Percentiles rank a stretch among this genome's conserved stretches.
phyloP scores from a whole-genome alignment of 1,140 invertebrate genomes.

The Portunus trituberculatus region DNA sequence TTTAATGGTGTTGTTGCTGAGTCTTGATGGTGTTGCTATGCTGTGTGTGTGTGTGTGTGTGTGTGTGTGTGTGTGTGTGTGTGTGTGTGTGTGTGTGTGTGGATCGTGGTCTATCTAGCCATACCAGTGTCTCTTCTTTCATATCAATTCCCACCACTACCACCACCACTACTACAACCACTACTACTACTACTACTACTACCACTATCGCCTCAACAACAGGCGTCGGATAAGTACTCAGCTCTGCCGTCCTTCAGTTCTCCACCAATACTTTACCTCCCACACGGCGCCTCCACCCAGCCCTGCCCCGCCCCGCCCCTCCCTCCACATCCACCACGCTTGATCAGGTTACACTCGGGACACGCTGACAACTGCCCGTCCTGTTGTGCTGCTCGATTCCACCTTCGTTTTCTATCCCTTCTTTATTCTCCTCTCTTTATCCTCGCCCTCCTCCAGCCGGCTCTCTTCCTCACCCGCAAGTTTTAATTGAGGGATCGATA shows the following conservation, averaged over 20 bases:
- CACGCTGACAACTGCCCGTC: background rate
- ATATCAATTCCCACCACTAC: background rate
- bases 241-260: background rate
- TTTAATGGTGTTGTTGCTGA: background rate
- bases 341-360: background rate
- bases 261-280: background rate
- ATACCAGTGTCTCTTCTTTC: background rate
- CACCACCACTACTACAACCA: background rate
- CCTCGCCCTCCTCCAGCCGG: too few species aligned
- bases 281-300: background rate
- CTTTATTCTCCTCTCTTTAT: background rate
- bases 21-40: background rate
- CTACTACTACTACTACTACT: background rate
- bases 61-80: too few species aligned
- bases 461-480: background rate
- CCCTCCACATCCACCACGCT: background rate
- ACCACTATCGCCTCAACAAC: background rate
- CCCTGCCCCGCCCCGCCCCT: background rate
- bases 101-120: too few species aligned
- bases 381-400: background rate
- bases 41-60: too few species aligned
- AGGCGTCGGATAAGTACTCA: background rate
- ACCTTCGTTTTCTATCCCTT: background rate
- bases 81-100: too few species aligned
- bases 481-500: conserved; percentile 5